Evolutionary conservation across 2,113 vertebrate species (phyloP), one percentile per base, ranked within the genome.

Genomic region (Seriola aureovittata): DNA sequence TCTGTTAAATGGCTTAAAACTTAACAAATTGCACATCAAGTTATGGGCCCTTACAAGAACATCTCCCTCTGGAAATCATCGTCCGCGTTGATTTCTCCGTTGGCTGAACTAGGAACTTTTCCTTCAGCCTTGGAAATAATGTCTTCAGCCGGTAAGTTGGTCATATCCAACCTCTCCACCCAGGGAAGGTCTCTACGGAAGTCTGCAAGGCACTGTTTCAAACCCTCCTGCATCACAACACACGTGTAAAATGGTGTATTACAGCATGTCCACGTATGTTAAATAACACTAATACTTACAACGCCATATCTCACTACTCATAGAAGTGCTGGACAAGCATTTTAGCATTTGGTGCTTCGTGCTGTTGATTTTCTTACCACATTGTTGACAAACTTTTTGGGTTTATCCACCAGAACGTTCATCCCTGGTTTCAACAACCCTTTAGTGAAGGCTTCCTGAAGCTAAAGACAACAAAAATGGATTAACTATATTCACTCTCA

Each of bases 51-150:
- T 94, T 91, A 99, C 98, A 99, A 99, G 85, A 88, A 96, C 97
- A 99, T 99, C 78, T 99, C 98, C 81, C 98, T 96, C 86, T 97
- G 96, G 87, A 99, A 99, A 75, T 99, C 97, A 32, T 99, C 96
- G 46, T 99, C 97, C 0, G 97, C 95, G 19, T 97, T 92, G 3
- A 97, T 60, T 0, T 85, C 89, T 29, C 78, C 84, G 4, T 75
- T 76, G 2, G 60, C 34, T 3, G 60, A 5, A 78, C 13, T 32
- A 59, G 72, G 36, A 34, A 72, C 17, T 77, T 91, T 88, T 64
- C 89, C 63, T 80, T 89, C 89, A 23, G 36, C 73, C 83, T 95
- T 32, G 71, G 81, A 90, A 3, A 65, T 1, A 0, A 93, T 17
- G 42, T 96, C 95, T 0, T 91, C 79, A 32, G 90, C 94, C 0